Conservation (phyloP, 2,888 invertebrate species). For the Mystacides longicornis region DNA sequence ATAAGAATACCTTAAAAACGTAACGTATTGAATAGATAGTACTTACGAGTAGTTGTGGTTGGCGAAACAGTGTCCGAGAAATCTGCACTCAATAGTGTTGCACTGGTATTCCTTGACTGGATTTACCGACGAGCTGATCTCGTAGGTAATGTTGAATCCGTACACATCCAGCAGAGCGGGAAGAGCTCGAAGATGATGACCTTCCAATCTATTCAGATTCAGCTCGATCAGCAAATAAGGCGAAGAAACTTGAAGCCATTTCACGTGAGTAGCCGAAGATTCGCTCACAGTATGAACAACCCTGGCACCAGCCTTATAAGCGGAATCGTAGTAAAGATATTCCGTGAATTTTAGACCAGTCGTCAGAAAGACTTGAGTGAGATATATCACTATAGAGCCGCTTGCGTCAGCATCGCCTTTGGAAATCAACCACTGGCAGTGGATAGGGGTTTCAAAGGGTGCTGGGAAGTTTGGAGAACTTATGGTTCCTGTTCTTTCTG, state of each 20-base stretch:
- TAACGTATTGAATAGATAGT: slow-evolving; percentile 6
- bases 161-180: slow-evolving; percentile 76
- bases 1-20: too few species aligned
- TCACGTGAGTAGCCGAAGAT: slow-evolving; percentile 63
- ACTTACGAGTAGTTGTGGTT: slow-evolving; percentile 66
- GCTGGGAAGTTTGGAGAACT: slow-evolving; percentile 80
- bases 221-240: slow-evolving; percentile 76
- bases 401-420: slow-evolving; percentile 60
- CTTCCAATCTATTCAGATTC: slow-evolving; percentile 62
- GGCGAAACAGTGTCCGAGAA: slow-evolving; percentile 78
- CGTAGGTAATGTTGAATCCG: slow-evolving; percentile 90
- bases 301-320: slow-evolving; percentile 59
- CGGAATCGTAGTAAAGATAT: slow-evolving; percentile 66
- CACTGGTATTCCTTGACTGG: slow-evolving; percentile 55
- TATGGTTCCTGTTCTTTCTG: slow-evolving; percentile 60
- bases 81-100: slow-evolving; percentile 73
- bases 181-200: slow-evolving; percentile 75
- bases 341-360: slow-evolving; percentile 71
- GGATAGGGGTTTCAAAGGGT: slow-evolving; percentile 73
- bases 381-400: slow-evolving; percentile 73
- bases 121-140: slow-evolving; percentile 50
- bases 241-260: slow-evolving; percentile 54
- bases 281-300: slow-evolving; percentile 63
- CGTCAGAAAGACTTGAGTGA: slow-evolving; percentile 81
- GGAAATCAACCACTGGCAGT: slow-evolving; percentile 78